Evolutionary conservation across 2,113 vertebrate genomes (phyloP).

Genomic region (Hoplias malabaricus): DNA sequence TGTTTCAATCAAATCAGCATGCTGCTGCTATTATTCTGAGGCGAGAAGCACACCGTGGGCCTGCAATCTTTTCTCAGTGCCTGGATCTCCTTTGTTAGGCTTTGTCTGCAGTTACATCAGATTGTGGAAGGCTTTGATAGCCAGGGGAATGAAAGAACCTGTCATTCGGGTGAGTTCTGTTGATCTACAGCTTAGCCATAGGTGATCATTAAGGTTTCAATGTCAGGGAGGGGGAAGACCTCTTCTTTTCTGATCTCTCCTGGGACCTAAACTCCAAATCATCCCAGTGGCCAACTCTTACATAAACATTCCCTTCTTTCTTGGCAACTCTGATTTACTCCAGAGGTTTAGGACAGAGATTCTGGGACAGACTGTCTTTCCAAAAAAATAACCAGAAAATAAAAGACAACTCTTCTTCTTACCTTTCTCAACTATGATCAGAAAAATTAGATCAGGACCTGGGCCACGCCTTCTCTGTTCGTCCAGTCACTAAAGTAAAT

Average conservation of each 20-base stretch:
- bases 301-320: not conserved
- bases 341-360: no score
- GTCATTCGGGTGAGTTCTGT: not conserved
- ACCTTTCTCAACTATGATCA: no score
- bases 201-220: not conserved
- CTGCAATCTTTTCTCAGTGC: not conserved
- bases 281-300: not conserved
- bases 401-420: no score
- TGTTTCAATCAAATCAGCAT: not conserved
- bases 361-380: no score
- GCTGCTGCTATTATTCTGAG: not conserved
- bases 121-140: not conserved
- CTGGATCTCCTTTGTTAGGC: not conserved
- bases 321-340: not conserved
- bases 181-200: slow-evolving; percentile 15
- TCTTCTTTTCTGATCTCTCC: not conserved
- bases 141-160: slow-evolving; percentile 19
- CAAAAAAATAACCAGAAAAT: no score
- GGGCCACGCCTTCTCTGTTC: no score
- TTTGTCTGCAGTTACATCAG: not conserved
- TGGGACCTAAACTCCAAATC: not conserved
- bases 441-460: no score
- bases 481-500: no score
- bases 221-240: not conserved
- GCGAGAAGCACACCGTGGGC: not conserved